Evolutionary conservation across 2,113 vertebrate genomes (phyloP), one percentile per base, ranked within the genome.

Genomic region (Catagonus wagneri): DNA sequence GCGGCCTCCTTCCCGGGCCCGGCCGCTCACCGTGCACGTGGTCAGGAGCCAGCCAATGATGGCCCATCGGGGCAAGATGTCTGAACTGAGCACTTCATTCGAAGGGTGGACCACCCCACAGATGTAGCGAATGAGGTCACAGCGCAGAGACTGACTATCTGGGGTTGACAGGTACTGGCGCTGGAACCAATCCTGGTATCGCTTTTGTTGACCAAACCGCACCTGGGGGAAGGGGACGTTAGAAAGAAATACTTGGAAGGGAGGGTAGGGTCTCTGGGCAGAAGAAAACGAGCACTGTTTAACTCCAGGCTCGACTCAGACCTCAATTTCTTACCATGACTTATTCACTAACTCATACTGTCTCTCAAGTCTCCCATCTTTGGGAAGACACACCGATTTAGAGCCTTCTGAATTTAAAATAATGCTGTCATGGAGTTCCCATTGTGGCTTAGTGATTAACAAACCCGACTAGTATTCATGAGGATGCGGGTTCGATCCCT

Each of bases 111-210:
- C 99, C 22, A 99, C 99, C 0, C 99, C 99, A 0, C 99, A 99
- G 98, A 99, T 99, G 98, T 99, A 99, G 20, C 99, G 99, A 52
- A 99, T 99, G 74, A 99, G 99, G 96, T 99, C 99, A 4, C 99
- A 99, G 98, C 99, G 99, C 95, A 99, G 98, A 0, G 99, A 99
- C 22, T 99, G 99, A 97, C 99, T 99, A 97, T 99, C 99, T 0
- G 99, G 99, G 0, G 99, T 99, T 83, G 99, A 99, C 95, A 99
- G 98, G 96, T 99, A 99, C 97, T 99, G 99, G 27, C 99, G 97
- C 98, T 99, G 99, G 75, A 99, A 99, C 99, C 99, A 99, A 97
- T 99, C 99, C 98, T 99, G 99, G 95, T 99, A 99, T 0, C 99
- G 98, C 97, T 99, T 99, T 98, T 99, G 99, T 97, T 99, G 99